A percentile compares a stretch with the other conserved stretches of the same genome.
Conservation (phyloP, 2,797 vertebrate species). For the Meda fulgida region DNA sequence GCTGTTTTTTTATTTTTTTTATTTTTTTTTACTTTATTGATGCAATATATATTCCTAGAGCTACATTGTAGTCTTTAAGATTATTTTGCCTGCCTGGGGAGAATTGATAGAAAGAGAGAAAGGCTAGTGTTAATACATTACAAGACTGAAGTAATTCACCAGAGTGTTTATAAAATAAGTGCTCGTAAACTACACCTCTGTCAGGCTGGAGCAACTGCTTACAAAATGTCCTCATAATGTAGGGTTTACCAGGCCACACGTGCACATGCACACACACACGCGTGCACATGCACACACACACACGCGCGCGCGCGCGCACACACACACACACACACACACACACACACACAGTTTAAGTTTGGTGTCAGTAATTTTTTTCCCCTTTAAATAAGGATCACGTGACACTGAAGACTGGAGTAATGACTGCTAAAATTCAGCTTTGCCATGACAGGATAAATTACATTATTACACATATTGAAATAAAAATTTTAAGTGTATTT, state of each 20-base stretch:
- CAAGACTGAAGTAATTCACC: conserved; percentile 59
- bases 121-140: conserved; percentile 58
- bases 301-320: not conserved
- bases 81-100: conserved; percentile 29
- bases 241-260: no score
- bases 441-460: not conserved
- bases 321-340: not conserved
- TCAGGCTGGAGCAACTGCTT: conserved; percentile 38
- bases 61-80: conserved; percentile 45
- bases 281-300: not conserved
- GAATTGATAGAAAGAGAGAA: conserved; percentile 26
- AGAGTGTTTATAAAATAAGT: conserved; percentile 65
- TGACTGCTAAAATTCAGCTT: not conserved
- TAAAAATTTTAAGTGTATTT: no score
- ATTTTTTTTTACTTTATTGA: conserved; percentile 41
- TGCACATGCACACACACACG: not conserved
- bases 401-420: not conserved
- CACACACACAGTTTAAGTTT: not conserved
- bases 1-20: not conserved
- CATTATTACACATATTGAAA: not conserved
- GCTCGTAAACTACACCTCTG: conserved; percentile 55
- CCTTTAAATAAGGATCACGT: not conserved
- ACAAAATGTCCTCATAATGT: no score
- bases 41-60: conserved; percentile 48
- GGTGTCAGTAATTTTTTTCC: not conserved